Conservation (phyloP, 2,888 invertebrate species). For the Rhaphigaster nebulosa region DNA sequence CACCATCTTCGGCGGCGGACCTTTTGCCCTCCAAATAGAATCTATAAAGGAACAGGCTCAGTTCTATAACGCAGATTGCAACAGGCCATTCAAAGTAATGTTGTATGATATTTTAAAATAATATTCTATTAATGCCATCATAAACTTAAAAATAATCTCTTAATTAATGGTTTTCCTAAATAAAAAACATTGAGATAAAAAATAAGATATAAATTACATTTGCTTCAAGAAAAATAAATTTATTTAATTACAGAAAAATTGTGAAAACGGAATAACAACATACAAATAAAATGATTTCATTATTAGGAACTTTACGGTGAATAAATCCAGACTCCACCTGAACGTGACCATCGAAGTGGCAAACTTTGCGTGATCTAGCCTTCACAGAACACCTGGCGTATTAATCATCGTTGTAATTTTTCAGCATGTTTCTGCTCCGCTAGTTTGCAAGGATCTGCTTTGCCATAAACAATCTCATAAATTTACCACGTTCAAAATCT, state of each 20-base stretch:
- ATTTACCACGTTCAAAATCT: not conserved
- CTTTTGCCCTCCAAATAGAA: not conserved
- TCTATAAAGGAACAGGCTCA: not conserved
- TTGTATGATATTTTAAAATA: not conserved
- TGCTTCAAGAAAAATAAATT: no score
- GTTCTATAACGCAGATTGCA: not conserved
- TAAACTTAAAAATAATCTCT: not conserved
- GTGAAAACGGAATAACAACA: not conserved
- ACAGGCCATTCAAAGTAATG: no score
- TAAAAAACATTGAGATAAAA: no score
- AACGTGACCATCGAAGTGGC: not conserved
- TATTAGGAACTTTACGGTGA: not conserved
- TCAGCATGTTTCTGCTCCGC: not conserved
- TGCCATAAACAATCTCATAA: not conserved
- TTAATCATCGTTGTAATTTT: not conserved
- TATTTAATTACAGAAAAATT: not conserved
- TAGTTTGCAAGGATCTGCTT: not conserved
- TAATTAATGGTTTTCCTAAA: not conserved
- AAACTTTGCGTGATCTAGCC: not conserved
- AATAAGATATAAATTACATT: no score
- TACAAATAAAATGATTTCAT: not conserved
- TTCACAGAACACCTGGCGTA: slow-evolving; percentile 18
- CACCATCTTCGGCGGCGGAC: not conserved
- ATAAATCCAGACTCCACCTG: not conserved
- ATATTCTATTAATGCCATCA: not conserved